Base-by-base conservation (phyloP, 2,797 vertebrate species). In the Cirrhinus molitorella region DNA sequence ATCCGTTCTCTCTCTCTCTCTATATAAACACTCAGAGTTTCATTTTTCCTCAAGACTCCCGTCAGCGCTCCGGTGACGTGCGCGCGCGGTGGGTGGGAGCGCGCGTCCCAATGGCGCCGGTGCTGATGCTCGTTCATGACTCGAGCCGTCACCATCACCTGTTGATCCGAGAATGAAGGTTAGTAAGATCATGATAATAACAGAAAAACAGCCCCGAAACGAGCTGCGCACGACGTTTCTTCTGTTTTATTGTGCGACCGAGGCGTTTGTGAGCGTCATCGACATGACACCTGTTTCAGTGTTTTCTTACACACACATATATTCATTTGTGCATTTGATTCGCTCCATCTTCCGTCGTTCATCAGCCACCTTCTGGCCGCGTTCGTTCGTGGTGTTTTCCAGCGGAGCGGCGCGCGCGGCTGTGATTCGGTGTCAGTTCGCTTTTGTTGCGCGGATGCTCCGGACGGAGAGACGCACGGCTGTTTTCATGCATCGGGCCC, bases 121-220 rank as follows among this genome's bases (percentile, higher is more conserved):
- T 28, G 81, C 21, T 67, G 84, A 55, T 66, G 65, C 49, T 37
- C 70, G 63, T 77, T 40, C 71, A 71, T 70, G 78, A 82, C 79
- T 77, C 63, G 37, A 43, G 40, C 47, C 81, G 73, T 80, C 68
- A 67, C 53, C 66, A 57, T 67, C 88, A 89, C 87, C 88, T 90
- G 88, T 90, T 89, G 89, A 85, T 86, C 53, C 61, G 43, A 19
- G 17, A 16, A 21, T 40, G 21, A 49, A 28, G 86, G 86, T 87
- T 83, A 88, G 87, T 85, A 47, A 28, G 0, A 72, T 59, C 59
- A 5, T 49, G 34, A 19, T 0, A 28, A 19, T 0, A 28, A 28
- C 55, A 11, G 31, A 23, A 59, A 25, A 40, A 19, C 19, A 67
- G 47, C 23, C 21, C 19, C 9, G 10, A 43, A 78, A 49, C 3